Conservation (phyloP, 1,140 invertebrate species). For the Thaumetopoea pityocampa region DNA sequence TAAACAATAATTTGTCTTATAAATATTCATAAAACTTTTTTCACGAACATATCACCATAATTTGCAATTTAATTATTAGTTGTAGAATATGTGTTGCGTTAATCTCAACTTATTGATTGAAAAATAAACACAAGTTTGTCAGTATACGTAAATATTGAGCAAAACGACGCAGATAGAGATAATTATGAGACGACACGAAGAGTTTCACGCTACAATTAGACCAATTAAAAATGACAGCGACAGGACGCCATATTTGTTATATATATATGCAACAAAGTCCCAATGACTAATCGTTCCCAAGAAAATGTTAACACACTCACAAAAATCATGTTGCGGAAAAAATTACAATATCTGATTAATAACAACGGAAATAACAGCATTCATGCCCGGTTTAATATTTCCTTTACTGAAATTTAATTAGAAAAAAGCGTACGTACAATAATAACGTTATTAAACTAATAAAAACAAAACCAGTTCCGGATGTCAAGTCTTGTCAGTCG, state of each 20-base stretch:
- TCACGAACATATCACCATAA: too few relatives aligned
- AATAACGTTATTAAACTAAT: constrained; percentile 39
- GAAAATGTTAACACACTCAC: constrained; percentile 16
- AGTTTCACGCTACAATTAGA: constrained; percentile 49
- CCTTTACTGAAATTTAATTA: constrained; percentile 2
- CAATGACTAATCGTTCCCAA: constrained; percentile 26
- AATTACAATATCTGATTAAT: constrained; percentile 5
- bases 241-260: constrained; percentile 19
- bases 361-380: constrained; percentile 8
- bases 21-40: too few relatives aligned
- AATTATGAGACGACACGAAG: constrained; percentile 37
- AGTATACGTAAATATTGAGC: constrained; percentile 5
- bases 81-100: too few relatives aligned
- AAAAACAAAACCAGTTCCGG: constrained; percentile 53
- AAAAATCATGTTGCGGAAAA: constrained; percentile 11
- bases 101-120: too few relatives aligned
- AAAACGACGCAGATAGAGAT: constrained; percentile 9
- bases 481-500: constrained; percentile 56
- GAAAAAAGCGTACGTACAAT: constrained; percentile 17
- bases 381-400: constrained; percentile 3
- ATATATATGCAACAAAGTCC: constrained; percentile 19
- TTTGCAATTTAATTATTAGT: too few relatives aligned
- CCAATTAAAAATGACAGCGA: constrained; percentile 46
- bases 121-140: too few relatives aligned
- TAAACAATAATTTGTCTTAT: too few relatives aligned